Conservation (phyloP, 2,888 invertebrate species). For the Eilema griseolum region DNA sequence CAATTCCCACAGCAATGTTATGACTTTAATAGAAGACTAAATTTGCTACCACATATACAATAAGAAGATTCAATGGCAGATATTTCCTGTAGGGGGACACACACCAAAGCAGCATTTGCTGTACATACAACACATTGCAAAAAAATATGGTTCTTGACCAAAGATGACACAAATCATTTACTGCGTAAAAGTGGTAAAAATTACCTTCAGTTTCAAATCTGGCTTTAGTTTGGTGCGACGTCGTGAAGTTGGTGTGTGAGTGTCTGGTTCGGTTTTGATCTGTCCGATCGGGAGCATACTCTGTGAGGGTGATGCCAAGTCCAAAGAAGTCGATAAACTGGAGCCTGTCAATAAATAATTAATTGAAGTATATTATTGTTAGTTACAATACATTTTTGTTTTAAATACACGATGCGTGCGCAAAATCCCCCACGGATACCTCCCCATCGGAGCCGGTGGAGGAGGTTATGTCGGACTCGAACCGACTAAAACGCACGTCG, state of each 20-base stretch:
- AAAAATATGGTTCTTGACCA: no score
- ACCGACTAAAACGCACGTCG: no score
- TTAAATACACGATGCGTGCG: no score
- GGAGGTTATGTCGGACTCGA: no score
- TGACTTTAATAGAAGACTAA: not conserved
- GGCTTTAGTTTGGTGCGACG: conserved; percentile 95
- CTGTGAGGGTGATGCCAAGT: conserved; percentile 69
- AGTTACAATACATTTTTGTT: no score
- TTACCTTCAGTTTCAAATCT: conserved; percentile 92
- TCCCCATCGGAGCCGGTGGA: no score
- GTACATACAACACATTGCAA: no score
- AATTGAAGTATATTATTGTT: not conserved
- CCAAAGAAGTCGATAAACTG: conserved; percentile 65
- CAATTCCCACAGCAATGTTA: no score
- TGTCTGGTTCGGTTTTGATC: conserved; percentile 85
- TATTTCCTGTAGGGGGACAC: no score
- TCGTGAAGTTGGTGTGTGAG: conserved; percentile 89
- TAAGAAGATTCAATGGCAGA: no score
- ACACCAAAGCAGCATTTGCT: no score
- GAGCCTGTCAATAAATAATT: conserved; percentile 43
- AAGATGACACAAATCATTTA: not conserved
- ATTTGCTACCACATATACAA: not conserved
- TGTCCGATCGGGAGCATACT: conserved; percentile 76
- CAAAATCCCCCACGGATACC: no score
- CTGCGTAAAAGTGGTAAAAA: not conserved